Conservation (phyloP, 2,113 vertebrate species). For the Alethe diademata region DNA sequence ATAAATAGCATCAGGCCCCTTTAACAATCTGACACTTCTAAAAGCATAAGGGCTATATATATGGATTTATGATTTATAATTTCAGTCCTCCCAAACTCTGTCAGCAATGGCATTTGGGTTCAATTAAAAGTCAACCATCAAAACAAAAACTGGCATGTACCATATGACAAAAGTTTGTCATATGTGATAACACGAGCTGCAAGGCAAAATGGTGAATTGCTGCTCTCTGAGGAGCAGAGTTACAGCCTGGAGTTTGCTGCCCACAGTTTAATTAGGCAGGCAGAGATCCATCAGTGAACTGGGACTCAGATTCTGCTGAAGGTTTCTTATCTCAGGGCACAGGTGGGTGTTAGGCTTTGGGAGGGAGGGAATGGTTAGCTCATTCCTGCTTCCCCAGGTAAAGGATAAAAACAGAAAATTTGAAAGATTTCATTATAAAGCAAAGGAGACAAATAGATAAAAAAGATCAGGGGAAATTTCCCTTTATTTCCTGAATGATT, state of each 20-base stretch:
- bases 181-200: not conserved
- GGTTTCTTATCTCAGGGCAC: not conserved
- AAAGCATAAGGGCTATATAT: not conserved
- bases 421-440: not conserved
- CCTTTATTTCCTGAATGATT: not conserved
- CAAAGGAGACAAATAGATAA: not conserved
- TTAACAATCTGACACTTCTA: not conserved
- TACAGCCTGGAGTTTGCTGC: not conserved
- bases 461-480: not conserved
- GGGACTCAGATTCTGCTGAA: not conserved
- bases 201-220: not conserved
- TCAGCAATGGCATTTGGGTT: not conserved
- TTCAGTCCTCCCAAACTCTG: not conserved
- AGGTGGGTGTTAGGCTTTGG: not conserved
- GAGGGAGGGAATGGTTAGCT: not conserved
- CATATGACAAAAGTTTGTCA: conserved; percentile 4
- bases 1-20: not conserved
- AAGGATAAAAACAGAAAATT: not conserved
- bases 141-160: conserved; percentile 14
- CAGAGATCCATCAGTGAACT: not conserved
- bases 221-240: not conserved
- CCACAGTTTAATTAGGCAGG: not conserved
- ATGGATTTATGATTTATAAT: conserved; percentile 4
- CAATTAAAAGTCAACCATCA: conserved; percentile 33
- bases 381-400: not conserved